These are phyloP conservation scores for Drosophila athabasca DNA, from an alignment of 1,140 invertebrate species.

Conservation along the genomic window DNA sequence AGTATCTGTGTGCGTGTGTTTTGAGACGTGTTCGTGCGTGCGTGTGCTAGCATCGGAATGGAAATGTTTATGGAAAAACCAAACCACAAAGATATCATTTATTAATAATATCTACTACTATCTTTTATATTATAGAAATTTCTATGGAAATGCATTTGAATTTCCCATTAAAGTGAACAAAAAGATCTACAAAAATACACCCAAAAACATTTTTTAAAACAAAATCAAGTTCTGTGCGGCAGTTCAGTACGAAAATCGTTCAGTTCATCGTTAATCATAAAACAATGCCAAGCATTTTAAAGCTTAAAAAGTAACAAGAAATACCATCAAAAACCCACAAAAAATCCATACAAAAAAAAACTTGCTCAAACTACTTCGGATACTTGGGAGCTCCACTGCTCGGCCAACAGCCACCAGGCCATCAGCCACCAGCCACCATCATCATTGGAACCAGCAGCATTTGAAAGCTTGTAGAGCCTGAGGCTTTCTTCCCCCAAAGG, in stretches of 20 bases:
- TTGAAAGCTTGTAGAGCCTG: constrained; percentile 28
- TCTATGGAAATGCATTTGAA: neutral
- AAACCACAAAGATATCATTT: neutral
- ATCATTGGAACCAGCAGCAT: too few relatives aligned
- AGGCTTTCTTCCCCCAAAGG: constrained; percentile 63
- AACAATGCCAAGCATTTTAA: constrained; percentile 31
- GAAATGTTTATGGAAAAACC: constrained; percentile 1
- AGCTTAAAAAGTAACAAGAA: constrained; percentile 29
- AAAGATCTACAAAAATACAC: neutral
- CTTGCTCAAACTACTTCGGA: constrained; percentile 63
- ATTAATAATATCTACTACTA: too few relatives aligned
- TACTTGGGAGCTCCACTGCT: constrained; percentile 50
- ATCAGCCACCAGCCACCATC: too few relatives aligned
- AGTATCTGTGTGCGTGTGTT: constrained; percentile 24
- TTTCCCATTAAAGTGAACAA: neutral
- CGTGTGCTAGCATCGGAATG: constrained; percentile 2
- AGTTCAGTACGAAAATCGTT: constrained; percentile 12
- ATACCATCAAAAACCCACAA: constrained; percentile 12
- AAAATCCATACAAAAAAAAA: constrained; percentile 29
- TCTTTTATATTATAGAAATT: constrained; percentile 9
- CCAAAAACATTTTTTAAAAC: too few relatives aligned
- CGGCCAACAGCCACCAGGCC: constrained; percentile 13
- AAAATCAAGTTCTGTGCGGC: constrained; percentile 22
- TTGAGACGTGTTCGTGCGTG: constrained; percentile 8
- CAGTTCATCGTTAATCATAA: constrained; percentile 16